A percentile compares a stretch with the other conserved stretches of the same genome.
Evolutionary conservation across 2,888 invertebrate genomes (phyloP).

Genomic region (Drosophila mimica): DNA sequence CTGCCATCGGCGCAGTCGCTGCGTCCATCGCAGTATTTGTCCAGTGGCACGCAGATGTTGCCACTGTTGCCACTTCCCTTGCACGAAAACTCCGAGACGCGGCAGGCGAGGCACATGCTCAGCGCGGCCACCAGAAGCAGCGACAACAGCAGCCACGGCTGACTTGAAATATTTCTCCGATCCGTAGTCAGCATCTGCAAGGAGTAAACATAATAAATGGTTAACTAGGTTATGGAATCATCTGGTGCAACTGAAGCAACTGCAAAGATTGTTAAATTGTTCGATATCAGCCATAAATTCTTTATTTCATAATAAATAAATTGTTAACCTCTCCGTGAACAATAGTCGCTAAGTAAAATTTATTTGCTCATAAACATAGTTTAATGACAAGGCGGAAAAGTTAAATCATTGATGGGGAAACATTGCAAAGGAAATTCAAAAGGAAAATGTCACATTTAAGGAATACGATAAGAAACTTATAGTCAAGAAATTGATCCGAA

Average conservation of each 20-base stretch:
- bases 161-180: constrained; percentile 1
- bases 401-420: neutral
- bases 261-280: neutral
- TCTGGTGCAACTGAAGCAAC: neutral
- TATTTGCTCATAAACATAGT: neutral
- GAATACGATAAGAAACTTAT: neutral
- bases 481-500: neutral
- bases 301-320: neutral
- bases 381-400: neutral
- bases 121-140: constrained; percentile 82
- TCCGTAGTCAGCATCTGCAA: constrained; percentile 56
- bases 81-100: constrained; percentile 92
- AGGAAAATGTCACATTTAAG: neutral
- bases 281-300: neutral
- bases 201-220: neutral
- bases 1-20: constrained; percentile 94
- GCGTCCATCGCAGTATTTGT: constrained; percentile 93
- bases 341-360: neutral
- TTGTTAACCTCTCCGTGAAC: neutral
- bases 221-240: neutral
- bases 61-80: constrained; percentile 88
- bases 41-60: constrained; percentile 91
- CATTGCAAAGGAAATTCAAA: neutral
- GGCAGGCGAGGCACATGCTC: constrained; percentile 87
- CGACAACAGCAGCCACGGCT: constrained; percentile 79